These are phyloP conservation scores for Oryzias sinensis DNA, from an alignment of 2,797 vertebrate genomes.

Conservation along the genomic window DNA sequence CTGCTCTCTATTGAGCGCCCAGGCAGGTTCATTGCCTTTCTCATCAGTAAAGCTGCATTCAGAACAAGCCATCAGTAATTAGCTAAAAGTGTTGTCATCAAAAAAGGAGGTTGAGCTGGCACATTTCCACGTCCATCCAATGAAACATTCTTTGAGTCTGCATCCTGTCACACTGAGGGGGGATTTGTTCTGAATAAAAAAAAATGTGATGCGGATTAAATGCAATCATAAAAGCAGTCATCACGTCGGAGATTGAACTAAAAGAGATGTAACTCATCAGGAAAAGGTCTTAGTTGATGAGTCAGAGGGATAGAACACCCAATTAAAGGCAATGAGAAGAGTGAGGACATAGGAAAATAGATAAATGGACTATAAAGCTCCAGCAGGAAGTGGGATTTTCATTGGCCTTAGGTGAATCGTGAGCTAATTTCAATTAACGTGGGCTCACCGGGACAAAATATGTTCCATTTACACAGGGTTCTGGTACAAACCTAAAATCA, in stretches of 20 bases:
- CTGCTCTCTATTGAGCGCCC: slow-evolving; percentile 63
- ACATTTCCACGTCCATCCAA: slow-evolving; percentile 50
- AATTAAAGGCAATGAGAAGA: slow-evolving; percentile 57
- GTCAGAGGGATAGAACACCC: slow-evolving; percentile 55
- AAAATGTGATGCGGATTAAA: slow-evolving; percentile 70
- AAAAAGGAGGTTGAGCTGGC: slow-evolving; percentile 60
- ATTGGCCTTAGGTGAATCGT: slow-evolving; percentile 61
- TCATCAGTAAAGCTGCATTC: slow-evolving; percentile 53
- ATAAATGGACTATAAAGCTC: slow-evolving; percentile 65
- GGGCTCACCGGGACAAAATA: slow-evolving; percentile 49
- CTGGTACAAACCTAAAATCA: slow-evolving; percentile 26
- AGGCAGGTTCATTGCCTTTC: slow-evolving; percentile 67
- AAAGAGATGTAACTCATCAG: slow-evolving; percentile 70
- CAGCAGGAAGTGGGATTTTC: slow-evolving; percentile 57
- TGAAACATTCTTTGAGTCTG: slow-evolving; percentile 43
- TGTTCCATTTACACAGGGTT: slow-evolving; percentile 35
- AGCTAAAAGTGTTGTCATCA: slow-evolving; percentile 70
- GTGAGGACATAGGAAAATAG: slow-evolving; percentile 47
- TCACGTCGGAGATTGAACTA: slow-evolving; percentile 62
- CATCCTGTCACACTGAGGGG: slow-evolving; percentile 47
- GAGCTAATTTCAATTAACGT: slow-evolving; percentile 59
- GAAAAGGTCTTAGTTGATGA: slow-evolving; percentile 73
- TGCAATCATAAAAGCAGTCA: slow-evolving; percentile 62
- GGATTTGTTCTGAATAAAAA: slow-evolving; percentile 69
- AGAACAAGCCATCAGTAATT: slow-evolving; percentile 69